Conservation (phyloP, 92 coral and sea anemone species). For the Porites divaricata region DNA sequence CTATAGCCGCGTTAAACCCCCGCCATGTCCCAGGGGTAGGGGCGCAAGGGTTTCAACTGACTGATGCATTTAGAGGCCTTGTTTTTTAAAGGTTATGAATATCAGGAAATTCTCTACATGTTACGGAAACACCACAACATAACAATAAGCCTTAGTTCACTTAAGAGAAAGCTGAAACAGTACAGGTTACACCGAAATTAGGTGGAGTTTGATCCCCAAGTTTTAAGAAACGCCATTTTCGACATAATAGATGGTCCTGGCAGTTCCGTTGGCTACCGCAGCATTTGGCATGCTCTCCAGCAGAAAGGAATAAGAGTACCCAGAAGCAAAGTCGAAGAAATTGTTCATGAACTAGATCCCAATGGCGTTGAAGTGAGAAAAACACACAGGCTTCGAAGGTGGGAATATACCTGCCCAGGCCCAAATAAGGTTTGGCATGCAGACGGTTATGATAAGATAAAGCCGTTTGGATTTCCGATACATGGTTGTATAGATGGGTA, state of each 20-base stretch:
- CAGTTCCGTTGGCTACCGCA: conserved; percentile 45
- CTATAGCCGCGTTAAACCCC: no score
- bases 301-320: conserved; percentile 34
- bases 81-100: conserved; percentile 36
- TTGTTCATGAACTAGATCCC: conserved; percentile 40
- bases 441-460: conserved; percentile 11
- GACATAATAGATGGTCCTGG: conserved; percentile 47
- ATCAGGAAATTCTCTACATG: conserved; percentile 12
- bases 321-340: conserved; percentile 39
- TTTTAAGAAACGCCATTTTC: conserved; percentile 17
- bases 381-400: no score
- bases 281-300: conserved; percentile 54
- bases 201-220: conserved; percentile 29
- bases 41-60: no score
- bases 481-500: conserved; percentile 32
- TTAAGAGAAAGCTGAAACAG: conserved; percentile 47
- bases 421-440: conserved; percentile 43
- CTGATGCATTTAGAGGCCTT: neutral
- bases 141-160: conserved; percentile 39
- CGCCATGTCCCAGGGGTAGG: no score
- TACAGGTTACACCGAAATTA: conserved; percentile 34
- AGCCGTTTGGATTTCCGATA: conserved; percentile 7
- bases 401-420: conserved; percentile 33
- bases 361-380: conserved; percentile 48
- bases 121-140: conserved; percentile 1